phyloP scores from a whole-genome alignment of 2,113 vertebrate species.

The Zapornia atra region DNA sequence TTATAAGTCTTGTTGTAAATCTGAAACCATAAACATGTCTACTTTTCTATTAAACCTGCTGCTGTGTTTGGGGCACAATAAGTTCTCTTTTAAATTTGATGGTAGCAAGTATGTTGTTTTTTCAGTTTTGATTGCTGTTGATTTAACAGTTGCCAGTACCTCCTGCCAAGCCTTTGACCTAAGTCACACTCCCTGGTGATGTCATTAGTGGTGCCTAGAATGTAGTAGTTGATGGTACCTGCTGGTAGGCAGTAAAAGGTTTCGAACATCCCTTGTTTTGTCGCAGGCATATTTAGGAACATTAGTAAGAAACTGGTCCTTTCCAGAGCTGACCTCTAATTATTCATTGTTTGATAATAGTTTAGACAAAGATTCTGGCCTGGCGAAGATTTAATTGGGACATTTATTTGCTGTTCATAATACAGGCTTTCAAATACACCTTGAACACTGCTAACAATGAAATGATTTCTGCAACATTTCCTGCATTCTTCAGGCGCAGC shows the following conservation, averaged over 20 bases:
- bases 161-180: conserved; percentile 79
- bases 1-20: conserved; percentile 83
- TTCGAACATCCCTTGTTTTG: conserved; percentile 52
- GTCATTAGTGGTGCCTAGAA: conserved; percentile 73
- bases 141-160: conserved; percentile 72
- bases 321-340: conserved; percentile 20
- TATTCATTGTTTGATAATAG: background rate
- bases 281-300: background rate
- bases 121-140: conserved; percentile 76
- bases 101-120: conserved; percentile 71
- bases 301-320: background rate
- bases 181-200: conserved; percentile 77
- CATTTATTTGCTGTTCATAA: background rate
- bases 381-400: background rate
- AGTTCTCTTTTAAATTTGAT: conserved; percentile 78
- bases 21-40: conserved; percentile 82
- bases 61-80: conserved; percentile 76
- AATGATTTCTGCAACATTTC: background rate
- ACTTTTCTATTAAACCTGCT: conserved; percentile 79
- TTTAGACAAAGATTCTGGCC: background rate
- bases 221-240: conserved; percentile 72
- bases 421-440: background rate
- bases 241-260: conserved; percentile 62
- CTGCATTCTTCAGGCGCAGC: background rate
- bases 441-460: background rate